Percentiles rank a stretch among this genome's conserved stretches.
These are phyloP conservation scores for Dissostichus mawsoni DNA, from an alignment of 2,113 vertebrate species.

Conservation along the genomic window DNA sequence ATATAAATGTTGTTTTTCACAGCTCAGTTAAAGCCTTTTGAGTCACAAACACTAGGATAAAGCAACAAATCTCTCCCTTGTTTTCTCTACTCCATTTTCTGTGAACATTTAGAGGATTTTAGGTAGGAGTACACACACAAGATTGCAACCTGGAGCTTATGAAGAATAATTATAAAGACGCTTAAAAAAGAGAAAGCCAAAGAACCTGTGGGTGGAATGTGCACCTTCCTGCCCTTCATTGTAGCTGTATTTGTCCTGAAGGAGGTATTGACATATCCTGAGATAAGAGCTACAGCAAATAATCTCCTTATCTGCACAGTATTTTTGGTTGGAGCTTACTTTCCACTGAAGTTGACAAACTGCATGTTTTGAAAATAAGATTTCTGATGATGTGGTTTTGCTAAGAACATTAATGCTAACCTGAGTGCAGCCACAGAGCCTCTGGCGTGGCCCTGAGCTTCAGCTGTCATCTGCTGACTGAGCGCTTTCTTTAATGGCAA, in stretches of 20 bases:
- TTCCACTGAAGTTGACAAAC: constrained; percentile 38
- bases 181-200: constrained; percentile 51
- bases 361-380: constrained; percentile 8
- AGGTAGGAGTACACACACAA: constrained; percentile 45
- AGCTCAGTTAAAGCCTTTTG: background rate
- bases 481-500: constrained; percentile 53
- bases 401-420: constrained; percentile 25
- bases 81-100: background rate
- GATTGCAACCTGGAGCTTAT: constrained; percentile 43
- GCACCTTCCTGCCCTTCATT: constrained; percentile 53
- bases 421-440: constrained; percentile 31
- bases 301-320: constrained; percentile 53
- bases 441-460: constrained; percentile 44
- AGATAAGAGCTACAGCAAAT: constrained; percentile 58
- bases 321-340: constrained; percentile 38
- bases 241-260: constrained; percentile 56
- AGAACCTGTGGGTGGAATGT: constrained; percentile 50
- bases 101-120: constrained; percentile 33
- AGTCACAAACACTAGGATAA: constrained; percentile 11
- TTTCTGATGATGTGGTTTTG: constrained; percentile 19
- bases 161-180: constrained; percentile 58
- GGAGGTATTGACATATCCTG: constrained; percentile 58
- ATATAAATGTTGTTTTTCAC: background rate
- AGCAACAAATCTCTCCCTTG: constrained; percentile 14
- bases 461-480: constrained; percentile 46